Base-by-base conservation (phyloP, 2,113 vertebrate species). In the Vombatus ursinus region DNA sequence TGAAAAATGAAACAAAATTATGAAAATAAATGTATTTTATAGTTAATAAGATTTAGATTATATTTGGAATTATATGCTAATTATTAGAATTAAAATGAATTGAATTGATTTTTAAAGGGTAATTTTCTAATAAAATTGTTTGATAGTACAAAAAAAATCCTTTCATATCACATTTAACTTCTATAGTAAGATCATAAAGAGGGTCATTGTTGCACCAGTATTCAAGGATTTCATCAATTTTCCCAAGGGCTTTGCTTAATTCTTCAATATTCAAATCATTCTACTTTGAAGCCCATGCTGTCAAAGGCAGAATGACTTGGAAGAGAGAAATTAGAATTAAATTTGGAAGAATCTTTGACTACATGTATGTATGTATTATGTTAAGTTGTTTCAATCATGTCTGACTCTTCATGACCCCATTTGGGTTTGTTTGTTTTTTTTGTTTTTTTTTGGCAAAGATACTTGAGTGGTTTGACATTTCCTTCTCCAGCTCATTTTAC, bases 331-430 rank as follows among this genome's bases (percentile, higher is more conserved):
- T 31, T 61, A 12, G 12, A 3, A 31, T 61, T 37, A 37, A 61
- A 61, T 61, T 31, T 61, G 28, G 11, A 31, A 10, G 57, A 61
- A 37, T 61, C 28, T 61, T 61, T 31, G 31, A 37, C 11, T 61
- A 2, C 8, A 54, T 54, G 1, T 9, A 53, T 53, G 1, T 54
- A n/a, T n/a, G n/a, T n/a, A n/a, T n/a, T n/a, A n/a, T n/a, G 0
- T 54, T 54, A 54, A 26, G 8, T 54, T 54, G 53, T 9, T 54
- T 54, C 53, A 54, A 2, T 54, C 53, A 54, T 26, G 8, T 54
- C 25, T 26, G 8, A 26, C 8, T 26, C 25, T 26, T 54, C 53
- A 54, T 54, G 53, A 54, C 19, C 25, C 53, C 53, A 26, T 54
- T 54, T 25, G 53, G 53, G 24, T 8, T 54, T 54, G n/a, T n/a